Percentiles rank a stretch among this genome's conserved stretches.
These are phyloP conservation scores for Maniola hyperantus DNA, from an alignment of 2,888 invertebrate genomes.

Conservation along the genomic window DNA sequence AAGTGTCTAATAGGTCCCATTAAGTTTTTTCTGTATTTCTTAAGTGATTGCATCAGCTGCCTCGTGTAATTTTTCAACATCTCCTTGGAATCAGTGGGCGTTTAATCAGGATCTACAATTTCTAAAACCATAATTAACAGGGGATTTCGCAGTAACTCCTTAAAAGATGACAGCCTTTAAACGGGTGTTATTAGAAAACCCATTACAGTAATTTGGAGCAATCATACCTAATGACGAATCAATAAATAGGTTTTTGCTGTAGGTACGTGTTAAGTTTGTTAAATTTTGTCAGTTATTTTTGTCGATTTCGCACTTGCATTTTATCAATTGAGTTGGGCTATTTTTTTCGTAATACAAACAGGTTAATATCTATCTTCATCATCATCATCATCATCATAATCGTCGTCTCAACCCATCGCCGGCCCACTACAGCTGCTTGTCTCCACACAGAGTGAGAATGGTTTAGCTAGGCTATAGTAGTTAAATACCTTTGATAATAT, in stretches of 20 bases:
- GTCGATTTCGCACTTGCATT: not conserved
- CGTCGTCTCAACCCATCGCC: too few relatives aligned
- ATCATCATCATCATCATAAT: too few relatives aligned
- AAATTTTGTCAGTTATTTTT: not conserved
- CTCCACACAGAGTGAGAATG: too few relatives aligned
- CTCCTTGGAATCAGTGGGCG: conserved; percentile 9
- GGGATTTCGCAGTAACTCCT: conserved; percentile 6
- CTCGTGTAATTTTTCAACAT: not conserved
- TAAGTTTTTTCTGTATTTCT: not conserved
- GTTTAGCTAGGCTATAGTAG: too few relatives aligned
- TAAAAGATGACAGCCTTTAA: conserved; percentile 17
- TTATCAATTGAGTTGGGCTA: not conserved
- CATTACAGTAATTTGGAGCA: conserved; percentile 21
- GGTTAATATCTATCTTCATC: too few relatives aligned
- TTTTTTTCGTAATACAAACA: too few relatives aligned
- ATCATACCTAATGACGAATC: conserved; percentile 20
- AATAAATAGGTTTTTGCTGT: conserved; percentile 13
- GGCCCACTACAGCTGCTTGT: too few relatives aligned
- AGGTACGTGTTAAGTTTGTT: not conserved
- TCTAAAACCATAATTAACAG: conserved; percentile 7
- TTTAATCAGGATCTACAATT: conserved; percentile 9
- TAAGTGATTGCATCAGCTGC: not conserved
- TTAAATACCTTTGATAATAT: too few relatives aligned
- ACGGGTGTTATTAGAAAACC: conserved; percentile 15
- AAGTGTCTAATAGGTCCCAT: not conserved